A percentile compares a stretch with the other conserved stretches of the same genome.
phyloP scores from a whole-genome alignment of 2,113 vertebrate genomes.

The Eubucco bourcierii region DNA sequence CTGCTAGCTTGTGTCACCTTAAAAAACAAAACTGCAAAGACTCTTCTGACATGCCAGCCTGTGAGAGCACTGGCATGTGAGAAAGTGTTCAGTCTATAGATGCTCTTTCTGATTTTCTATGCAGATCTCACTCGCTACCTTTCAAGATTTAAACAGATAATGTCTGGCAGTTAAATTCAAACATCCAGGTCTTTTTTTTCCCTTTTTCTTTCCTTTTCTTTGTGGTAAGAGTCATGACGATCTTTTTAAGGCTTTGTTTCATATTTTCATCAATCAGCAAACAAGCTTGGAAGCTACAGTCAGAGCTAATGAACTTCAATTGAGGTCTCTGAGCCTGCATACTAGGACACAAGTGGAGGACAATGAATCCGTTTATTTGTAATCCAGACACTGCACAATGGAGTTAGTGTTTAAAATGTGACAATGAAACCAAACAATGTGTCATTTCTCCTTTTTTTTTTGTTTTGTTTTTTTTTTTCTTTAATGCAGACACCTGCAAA shows the following conservation, averaged over 20 bases:
- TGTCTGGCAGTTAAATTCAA: slow-evolving; percentile 28
- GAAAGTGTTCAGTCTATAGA: slow-evolving; percentile 36
- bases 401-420: background rate
- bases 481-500: background rate
- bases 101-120: slow-evolving; percentile 41
- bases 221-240: background rate
- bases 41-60: slow-evolving; percentile 55
- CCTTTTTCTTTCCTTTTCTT: background rate
- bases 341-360: background rate
- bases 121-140: background rate
- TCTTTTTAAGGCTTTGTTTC: background rate
- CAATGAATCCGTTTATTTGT: background rate
- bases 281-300: background rate
- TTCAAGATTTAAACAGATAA: slow-evolving; percentile 38
- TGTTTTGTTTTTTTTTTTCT: background rate
- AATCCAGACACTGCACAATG: background rate
- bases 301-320: background rate
- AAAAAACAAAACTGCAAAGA: slow-evolving; percentile 48
- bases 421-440: background rate
- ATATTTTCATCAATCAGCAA: slow-evolving; percentile 15
- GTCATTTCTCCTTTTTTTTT: background rate
- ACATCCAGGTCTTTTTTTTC: background rate
- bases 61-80: slow-evolving; percentile 51
- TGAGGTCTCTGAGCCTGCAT: background rate
- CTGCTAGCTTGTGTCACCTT: slow-evolving; percentile 40